Base-by-base conservation (phyloP, 2,797 vertebrate species). In the Denticeps clupeoides region DNA sequence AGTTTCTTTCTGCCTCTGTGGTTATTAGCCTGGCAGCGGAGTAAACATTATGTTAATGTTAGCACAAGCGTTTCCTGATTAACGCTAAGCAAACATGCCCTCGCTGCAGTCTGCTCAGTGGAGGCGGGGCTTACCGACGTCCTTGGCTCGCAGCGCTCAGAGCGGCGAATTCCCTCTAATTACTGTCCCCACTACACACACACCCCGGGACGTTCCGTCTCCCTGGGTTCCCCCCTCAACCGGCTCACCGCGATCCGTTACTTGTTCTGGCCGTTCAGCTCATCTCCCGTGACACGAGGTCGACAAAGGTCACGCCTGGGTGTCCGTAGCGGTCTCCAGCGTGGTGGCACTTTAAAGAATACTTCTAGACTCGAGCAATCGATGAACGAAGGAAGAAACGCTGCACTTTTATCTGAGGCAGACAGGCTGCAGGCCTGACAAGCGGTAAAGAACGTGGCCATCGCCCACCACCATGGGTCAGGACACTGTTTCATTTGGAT, bases 1-100 rank as follows among this genome's bases (percentile, higher is more conserved):
- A n/a, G n/a, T n/a, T n/a, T 75, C 65, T 75, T 75, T 73, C 65
- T 76, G 55, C 60, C 64, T 50, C 71, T 75, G 68, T 75, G 72
- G 74, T 77, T 63, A 79, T 68, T 69, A 71, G 75, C 56, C 51
- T 62, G 63, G 62, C 65, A 65, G 70, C 60, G 53, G 67, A 70
- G 71, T 70, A 75, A 76, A 74, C 78, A 70, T 67, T 60, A 43
- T 38, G 32, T 41, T 55, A 7, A 2, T 35, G 57, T 55, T 49
- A 61, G 55, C 31, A 54, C 49, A 60, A 59, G 65, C 55, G 53
- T 59, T 63, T 62, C 63, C 60, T 65, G 67, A 77, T 75, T 73
- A 74, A 71, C 68, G 63, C 70, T 43, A 58, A 49, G 63, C 62
- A 69, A 75, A 72, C 62, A 68, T 69, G 62, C 58, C 52, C 42